phyloP scores from a whole-genome alignment of 2,888 invertebrate species.

The Spodoptera picta region DNA sequence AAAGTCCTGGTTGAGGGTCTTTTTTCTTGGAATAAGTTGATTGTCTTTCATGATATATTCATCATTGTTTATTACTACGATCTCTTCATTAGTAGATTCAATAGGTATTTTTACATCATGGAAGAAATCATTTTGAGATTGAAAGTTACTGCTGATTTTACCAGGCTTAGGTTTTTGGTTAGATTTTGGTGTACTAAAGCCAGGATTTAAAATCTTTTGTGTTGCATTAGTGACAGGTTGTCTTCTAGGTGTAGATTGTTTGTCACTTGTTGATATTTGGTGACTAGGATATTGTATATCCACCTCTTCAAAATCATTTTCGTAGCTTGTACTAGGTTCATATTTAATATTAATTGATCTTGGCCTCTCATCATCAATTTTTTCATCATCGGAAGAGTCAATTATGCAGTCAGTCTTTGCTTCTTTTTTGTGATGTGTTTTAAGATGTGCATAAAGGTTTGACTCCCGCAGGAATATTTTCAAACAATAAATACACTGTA shows the following conservation, averaged over 20 bases:
- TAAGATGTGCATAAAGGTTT: conserved; percentile 92
- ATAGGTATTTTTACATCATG: conserved; percentile 61
- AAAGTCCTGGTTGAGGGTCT: conserved; percentile 63
- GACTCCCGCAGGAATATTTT: conserved; percentile 91
- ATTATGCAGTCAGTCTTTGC: conserved; percentile 91
- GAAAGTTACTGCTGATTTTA: conserved; percentile 39
- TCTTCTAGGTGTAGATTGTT: conserved; percentile 83
- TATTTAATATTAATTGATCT: conserved; percentile 63
- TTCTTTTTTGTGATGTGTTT: conserved; percentile 90
- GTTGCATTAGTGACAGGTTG: conserved; percentile 61
- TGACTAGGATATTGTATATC: conserved; percentile 76
- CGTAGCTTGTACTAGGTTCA: conserved; percentile 71
- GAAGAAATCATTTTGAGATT: conserved; percentile 63
- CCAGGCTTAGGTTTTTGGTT: conserved; percentile 56
- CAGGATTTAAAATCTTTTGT: conserved; percentile 82
- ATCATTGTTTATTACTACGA: conserved; percentile 88
- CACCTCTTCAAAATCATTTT: conserved; percentile 72
- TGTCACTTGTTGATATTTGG: conserved; percentile 80
- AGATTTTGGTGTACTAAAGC: conserved; percentile 63
- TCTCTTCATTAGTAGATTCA: conserved; percentile 65
- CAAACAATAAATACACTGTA: conserved; percentile 92
- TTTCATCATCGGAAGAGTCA: conserved; percentile 87
- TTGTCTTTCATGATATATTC: conserved; percentile 87
- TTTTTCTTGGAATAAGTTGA: conserved; percentile 74
- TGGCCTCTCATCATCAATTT: conserved; percentile 23